A percentile compares a stretch with the other conserved stretches of the same genome.
Conservation (phyloP, 2,113 vertebrate species). For the Fulmarus glacialis region DNA sequence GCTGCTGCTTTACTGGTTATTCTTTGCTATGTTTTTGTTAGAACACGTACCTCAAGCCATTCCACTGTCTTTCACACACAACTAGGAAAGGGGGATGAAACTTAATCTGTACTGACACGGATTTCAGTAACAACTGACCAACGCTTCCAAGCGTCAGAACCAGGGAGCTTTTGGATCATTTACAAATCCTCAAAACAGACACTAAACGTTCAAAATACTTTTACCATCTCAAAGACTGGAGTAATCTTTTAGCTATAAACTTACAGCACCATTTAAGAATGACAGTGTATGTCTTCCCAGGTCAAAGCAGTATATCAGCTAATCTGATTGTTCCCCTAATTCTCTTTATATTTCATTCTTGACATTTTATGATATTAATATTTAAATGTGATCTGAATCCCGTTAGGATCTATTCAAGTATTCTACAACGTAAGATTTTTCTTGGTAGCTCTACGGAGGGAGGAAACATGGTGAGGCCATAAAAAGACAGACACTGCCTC, state of each 20-base stretch:
- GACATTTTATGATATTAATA: not conserved
- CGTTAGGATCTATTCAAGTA: not conserved
- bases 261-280: not conserved
- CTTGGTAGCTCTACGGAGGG: not conserved
- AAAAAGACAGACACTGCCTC: not conserved
- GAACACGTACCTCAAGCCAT: accelerated
- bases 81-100: not conserved
- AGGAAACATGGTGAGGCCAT: not conserved
- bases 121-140: not conserved
- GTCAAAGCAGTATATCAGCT: not conserved
- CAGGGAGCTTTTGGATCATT: not conserved
- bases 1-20: not conserved
- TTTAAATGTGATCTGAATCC: not conserved
- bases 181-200: not conserved
- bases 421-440: not conserved
- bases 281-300: not conserved
- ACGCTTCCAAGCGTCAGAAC: not conserved
- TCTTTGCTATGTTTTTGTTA: not conserved
- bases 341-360: not conserved
- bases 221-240: not conserved
- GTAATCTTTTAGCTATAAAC: not conserved
- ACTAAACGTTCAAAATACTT: not conserved
- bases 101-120: not conserved
- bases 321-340: not conserved
- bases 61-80: not conserved